phyloP scores from a whole-genome alignment of 92 coral and sea anemone genomes.

The Actinernus sp. region DNA sequence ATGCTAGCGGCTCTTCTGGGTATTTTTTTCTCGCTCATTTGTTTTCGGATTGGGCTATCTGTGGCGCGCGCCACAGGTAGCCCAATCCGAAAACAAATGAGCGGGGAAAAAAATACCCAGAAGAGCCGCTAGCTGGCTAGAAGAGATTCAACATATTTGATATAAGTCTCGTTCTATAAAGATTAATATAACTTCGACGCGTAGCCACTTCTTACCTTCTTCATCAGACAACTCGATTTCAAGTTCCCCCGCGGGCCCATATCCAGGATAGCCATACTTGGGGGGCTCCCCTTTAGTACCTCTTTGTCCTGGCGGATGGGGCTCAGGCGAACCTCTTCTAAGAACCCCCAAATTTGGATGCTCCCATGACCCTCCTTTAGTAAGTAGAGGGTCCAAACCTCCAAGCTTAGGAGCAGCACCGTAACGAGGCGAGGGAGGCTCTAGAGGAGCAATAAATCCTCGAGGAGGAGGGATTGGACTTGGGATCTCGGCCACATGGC shows the following conservation, averaged over 20 bases:
- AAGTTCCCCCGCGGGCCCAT: slow-evolving; percentile 11
- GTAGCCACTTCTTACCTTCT: slow-evolving; percentile 30
- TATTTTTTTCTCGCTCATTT: too few species aligned
- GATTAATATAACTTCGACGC: too few species aligned
- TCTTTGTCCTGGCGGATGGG: slow-evolving; percentile 18
- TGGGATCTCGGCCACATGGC: slow-evolving; percentile 16
- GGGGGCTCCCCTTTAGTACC: slow-evolving; percentile 12
- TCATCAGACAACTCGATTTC: slow-evolving; percentile 19
- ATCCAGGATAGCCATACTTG: slow-evolving; percentile 12
- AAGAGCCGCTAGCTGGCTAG: too few species aligned
- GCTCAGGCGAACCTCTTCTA: slow-evolving; percentile 69
- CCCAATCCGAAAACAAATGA: too few species aligned
- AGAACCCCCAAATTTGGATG: slow-evolving; percentile 68
- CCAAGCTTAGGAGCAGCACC: slow-evolving; percentile 73
- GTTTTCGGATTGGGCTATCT: too few species aligned
- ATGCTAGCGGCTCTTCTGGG: too few species aligned
- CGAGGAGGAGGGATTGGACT: slow-evolving; percentile 59
- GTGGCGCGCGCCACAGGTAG: too few species aligned
- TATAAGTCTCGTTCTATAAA: too few species aligned
- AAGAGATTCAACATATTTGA: too few species aligned
- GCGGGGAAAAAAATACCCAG: too few species aligned
- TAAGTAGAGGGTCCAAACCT: slow-evolving; percentile 50
- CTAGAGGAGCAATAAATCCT: slow-evolving; percentile 79
- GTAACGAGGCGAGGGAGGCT: slow-evolving; percentile 56
- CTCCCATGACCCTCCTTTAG: slow-evolving; percentile 84